Percentiles rank a stretch among this genome's conserved stretches.
These are phyloP conservation scores for Gastrophysa polygoni DNA, from an alignment of 2,888 invertebrate species.

Conservation along the genomic window DNA sequence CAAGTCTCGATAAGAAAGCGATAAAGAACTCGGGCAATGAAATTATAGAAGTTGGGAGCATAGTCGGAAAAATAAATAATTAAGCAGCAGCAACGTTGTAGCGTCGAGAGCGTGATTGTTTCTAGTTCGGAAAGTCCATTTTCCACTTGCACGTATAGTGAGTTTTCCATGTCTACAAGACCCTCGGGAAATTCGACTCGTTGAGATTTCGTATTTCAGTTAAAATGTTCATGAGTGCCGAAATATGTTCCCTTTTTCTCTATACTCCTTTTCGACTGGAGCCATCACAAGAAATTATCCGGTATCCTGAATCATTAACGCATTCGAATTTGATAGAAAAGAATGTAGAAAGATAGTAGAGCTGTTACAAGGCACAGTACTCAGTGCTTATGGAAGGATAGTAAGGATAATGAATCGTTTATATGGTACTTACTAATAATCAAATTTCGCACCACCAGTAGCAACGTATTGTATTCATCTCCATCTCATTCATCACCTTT, in stretches of 20 bases:
- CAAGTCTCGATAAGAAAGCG: neutral
- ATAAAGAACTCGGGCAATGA: conserved; percentile 14
- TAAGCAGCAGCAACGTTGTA: conserved; percentile 23
- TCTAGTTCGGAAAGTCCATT: conserved; percentile 43
- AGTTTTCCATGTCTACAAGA: conserved; percentile 32
- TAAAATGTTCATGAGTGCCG: conserved; percentile 43
- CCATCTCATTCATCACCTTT: too few species aligned
- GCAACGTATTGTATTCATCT: too few species aligned
- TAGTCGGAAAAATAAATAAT: conserved; percentile 37
- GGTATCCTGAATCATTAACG: too few species aligned
- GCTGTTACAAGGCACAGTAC: too few species aligned
- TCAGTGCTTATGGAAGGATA: too few species aligned
- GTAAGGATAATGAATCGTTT: too few species aligned
- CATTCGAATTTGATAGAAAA: too few species aligned
- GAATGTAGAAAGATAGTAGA: too few species aligned
- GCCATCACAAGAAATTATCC: neutral
- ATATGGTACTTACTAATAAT: too few species aligned
- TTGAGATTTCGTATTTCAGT: conserved; percentile 40
- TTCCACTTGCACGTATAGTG: conserved; percentile 39
- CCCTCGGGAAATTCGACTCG: conserved; percentile 43
- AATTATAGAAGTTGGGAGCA: conserved; percentile 14
- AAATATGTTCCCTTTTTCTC: conserved; percentile 27
- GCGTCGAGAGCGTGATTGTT: conserved; percentile 37
- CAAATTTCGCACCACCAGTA: too few species aligned
- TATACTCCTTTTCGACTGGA: neutral